Percentiles rank a stretch among this genome's conserved stretches.
phyloP scores from a whole-genome alignment of 2,797 vertebrate genomes.

The Pipistrellus nathusii region DNA sequence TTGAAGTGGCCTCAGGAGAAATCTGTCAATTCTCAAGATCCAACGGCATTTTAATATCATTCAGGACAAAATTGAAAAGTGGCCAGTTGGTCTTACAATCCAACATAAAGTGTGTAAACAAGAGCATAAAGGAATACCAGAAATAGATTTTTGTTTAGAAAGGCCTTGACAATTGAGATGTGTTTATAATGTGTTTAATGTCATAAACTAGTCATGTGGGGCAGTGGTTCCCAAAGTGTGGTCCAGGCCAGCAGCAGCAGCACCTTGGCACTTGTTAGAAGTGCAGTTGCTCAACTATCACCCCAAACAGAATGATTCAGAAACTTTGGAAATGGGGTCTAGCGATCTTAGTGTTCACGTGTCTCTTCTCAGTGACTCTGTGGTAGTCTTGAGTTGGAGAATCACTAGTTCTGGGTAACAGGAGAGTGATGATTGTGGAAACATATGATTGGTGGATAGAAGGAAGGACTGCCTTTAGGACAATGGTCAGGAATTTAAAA shows the following conservation, averaged over 20 bases:
- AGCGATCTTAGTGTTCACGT: neutral
- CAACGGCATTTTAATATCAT: neutral
- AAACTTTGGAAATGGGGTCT: neutral
- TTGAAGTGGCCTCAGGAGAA: constrained; percentile 11
- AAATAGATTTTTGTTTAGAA: constrained; percentile 49
- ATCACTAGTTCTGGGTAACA: neutral
- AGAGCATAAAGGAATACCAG: neutral
- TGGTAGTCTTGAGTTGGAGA: neutral
- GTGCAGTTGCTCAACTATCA: neutral
- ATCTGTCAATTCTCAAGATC: neutral
- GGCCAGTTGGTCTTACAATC: neutral
- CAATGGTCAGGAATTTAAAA: neutral
- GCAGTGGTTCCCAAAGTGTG: neutral
- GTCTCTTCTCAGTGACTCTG: neutral
- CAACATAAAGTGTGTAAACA: neutral
- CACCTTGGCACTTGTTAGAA: neutral
- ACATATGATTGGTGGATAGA: neutral
- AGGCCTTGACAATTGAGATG: neutral
- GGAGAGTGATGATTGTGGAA: neutral
- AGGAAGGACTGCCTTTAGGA: neutral
- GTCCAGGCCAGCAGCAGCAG: neutral
- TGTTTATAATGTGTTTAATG: no score
- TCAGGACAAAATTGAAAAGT: neutral
- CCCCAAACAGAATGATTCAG: neutral
- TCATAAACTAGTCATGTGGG: neutral